Base-by-base conservation (phyloP, 2,888 invertebrate genomes). In the Drosophila conformis region DNA sequence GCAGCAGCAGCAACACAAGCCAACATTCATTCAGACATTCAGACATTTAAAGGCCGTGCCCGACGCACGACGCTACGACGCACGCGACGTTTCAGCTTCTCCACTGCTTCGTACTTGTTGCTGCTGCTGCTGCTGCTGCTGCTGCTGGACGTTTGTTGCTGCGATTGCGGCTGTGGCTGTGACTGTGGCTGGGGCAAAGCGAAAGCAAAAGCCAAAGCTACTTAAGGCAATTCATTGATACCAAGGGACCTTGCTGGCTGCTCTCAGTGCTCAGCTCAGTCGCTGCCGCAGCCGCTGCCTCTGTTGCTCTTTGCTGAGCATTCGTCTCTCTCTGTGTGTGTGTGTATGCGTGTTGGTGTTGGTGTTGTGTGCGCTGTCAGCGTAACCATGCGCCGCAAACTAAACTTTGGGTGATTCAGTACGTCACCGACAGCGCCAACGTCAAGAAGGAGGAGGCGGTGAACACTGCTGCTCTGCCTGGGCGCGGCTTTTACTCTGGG, bases 371-470 rank as follows among this genome's bases (percentile, higher is more conserved):
- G 66, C 61, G 69, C 69, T 65, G 71, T 62, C 73, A 65, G 87
- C 65, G 69, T 65, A 76, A 75, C 81, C 68, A 81, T 81, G 61
- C 76, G 88, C 72, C 68, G 57, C 90, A 80, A 87, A 82, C 86
- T 76, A 88, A 88, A 86, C 76, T 80, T 77, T 73, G 69, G 77
- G 73, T 76, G 81, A 78, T 78, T 87, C 90, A 87, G 87, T 90
- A 85, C 88, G 88, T 81, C 88, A 88, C 83, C 87, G 79, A 81
- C 88, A 81, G 83, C 74, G 89, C 78, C 79, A 89, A 78, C 89
- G 89, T 83, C 82, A 84, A 85, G 85, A 85, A 85, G 85, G 85
- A 85, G 85, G 90, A 85, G 85, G 87, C 85, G 85, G 90, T 89
- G 83, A 89, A 76, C 82, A 70, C 70, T 65, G 74, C 72, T 76